phyloP scores from a whole-genome alignment of 2,113 vertebrate species.

The Trogon melanurus region DNA sequence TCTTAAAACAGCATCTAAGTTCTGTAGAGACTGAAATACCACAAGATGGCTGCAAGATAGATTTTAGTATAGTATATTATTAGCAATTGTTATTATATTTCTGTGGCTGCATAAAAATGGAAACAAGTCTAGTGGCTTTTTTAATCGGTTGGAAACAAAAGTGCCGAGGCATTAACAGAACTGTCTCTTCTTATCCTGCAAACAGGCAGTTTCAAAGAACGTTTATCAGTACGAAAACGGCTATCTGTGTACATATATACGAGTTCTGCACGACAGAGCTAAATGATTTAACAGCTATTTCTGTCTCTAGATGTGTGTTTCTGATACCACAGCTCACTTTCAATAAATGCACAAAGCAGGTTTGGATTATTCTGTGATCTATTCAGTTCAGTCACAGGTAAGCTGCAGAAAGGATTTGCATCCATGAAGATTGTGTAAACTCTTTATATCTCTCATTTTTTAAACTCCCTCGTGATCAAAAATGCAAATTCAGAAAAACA shows the following conservation, averaged over 20 bases:
- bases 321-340: background rate
- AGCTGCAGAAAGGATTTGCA: background rate
- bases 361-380: background rate
- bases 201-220: background rate
- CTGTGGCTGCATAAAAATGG: background rate
- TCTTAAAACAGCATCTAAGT: background rate
- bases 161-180: background rate
- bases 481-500: background rate
- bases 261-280: background rate
- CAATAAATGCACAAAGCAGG: background rate
- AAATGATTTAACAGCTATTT: background rate
- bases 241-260: rapidly evolving
- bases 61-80: background rate
- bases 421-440: background rate
- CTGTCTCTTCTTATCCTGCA: background rate
- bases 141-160: background rate
- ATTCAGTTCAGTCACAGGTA: background rate
- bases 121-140: background rate
- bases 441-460: background rate
- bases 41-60: background rate
- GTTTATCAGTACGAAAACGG: background rate
- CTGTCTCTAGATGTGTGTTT: background rate
- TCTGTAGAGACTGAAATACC: background rate
- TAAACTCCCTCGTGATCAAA: background rate
- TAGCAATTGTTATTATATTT: background rate